Evolutionary conservation across 2,113 vertebrate species (phyloP), one percentile per base, ranked within the genome.

Genomic region (Aptenodytes patagonicus): DNA sequence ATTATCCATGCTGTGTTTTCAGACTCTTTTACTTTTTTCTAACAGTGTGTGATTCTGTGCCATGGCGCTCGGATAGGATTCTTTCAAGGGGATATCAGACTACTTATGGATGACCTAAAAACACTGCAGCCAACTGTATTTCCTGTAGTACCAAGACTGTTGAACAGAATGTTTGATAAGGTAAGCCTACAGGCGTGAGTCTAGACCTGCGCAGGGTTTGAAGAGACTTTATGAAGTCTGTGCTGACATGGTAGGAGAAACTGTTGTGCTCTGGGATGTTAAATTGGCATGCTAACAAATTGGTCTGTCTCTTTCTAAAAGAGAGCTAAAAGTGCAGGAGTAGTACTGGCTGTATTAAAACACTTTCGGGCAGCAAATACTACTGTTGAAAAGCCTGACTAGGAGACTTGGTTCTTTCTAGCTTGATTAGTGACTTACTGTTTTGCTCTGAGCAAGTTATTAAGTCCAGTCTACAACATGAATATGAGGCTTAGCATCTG

Each of bases 121-220:
- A 97, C 96, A 3, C 98, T 99, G 77, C 98, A 98, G 66, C 99
- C 99, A 47, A 99, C 99, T 3, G 29, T 99, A 55, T 99, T 99
- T 73, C 99, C 99, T 11, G 99, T 99, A 46, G 99, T 99, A 51
- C 99, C 99, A 6, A 98, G 99, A 46, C 97, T 99, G 55, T 97
- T 99, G 90, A 99, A 99, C 97, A 99, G 99, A 86, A 99, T 99
- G 99, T 99, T 99, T 94, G 99, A 99, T 90, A 99, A 98, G 98
- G 99, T 99, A 97, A 98, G 98, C 96, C 44, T 34, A 10, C 17
- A 82, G 55, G 20, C 32, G 12, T 60, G 29, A 71, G n/a, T 47
- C 51, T 38, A 66, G 60, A 55, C 14, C 31, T 46, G 6, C 9
- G 17, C 36, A 58, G n/a, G 32, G 22, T 49, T 95, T 93, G 51